Percentiles rank a stretch among this genome's conserved stretches.
These are phyloP conservation scores for Xiphophorus birchmanni DNA, from an alignment of 2,797 vertebrate genomes.

Conservation along the genomic window DNA sequence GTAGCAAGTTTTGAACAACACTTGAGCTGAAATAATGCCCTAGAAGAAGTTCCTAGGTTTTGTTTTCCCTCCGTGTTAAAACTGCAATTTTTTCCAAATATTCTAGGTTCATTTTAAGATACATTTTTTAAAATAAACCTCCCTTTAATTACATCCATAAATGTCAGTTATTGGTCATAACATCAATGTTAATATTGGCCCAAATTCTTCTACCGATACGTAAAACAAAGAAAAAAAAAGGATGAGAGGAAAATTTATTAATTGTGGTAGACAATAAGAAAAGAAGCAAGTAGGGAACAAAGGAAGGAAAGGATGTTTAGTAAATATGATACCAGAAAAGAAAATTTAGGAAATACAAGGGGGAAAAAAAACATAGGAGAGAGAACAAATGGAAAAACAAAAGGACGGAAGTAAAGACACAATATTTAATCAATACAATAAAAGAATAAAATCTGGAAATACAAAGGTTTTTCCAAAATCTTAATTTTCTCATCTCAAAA, in stretches of 20 bases:
- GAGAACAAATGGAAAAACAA: background rate
- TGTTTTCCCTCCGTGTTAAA: background rate
- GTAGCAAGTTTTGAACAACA: no score
- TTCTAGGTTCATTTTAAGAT: no score
- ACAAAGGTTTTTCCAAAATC: background rate
- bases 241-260: background rate
- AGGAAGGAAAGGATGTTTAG: background rate
- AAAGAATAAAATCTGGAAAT: background rate
- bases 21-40: background rate
- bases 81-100: no score
- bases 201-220: background rate
- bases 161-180: background rate
- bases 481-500: background rate
- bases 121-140: no score
- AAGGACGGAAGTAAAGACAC: background rate
- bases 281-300: background rate
- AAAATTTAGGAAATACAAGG: background rate
- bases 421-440: background rate
- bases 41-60: no score
- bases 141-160: background rate
- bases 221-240: background rate
- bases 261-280: background rate
- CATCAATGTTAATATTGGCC: background rate
- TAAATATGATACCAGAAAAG: background rate
- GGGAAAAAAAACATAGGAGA: background rate